These are phyloP conservation scores for Panulirus ornatus DNA, from an alignment of 1,140 invertebrate genomes.

Conservation along the genomic window DNA sequence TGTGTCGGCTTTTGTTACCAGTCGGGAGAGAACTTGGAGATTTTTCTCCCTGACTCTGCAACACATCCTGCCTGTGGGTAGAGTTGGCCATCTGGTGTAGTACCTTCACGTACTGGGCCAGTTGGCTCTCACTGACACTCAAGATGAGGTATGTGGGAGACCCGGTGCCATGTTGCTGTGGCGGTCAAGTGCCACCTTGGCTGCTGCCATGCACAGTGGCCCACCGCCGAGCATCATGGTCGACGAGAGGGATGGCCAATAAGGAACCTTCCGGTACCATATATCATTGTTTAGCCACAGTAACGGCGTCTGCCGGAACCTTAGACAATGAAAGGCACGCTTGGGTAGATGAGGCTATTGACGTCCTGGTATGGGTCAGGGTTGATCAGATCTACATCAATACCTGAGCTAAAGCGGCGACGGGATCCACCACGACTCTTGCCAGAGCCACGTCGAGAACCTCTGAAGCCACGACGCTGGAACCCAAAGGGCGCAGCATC, in stretches of 20 bases:
- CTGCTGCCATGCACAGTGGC: no score
- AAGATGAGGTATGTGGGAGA: constrained; percentile 8
- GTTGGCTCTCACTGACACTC: background rate
- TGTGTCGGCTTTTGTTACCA: background rate
- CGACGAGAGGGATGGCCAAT: no score
- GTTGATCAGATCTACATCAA: no score
- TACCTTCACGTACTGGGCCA: background rate
- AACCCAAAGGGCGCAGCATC: background rate
- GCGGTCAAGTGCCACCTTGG: background rate
- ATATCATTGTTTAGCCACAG: no score
- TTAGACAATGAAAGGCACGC: no score
- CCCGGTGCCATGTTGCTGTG: background rate
- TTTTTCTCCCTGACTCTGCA: constrained; percentile 6
- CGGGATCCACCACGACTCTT: background rate
- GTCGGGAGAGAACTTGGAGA: background rate
- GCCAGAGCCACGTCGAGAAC: background rate
- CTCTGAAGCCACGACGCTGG: background rate
- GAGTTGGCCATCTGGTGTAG: background rate
- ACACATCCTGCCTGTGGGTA: constrained; percentile 2
- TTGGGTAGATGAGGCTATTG: no score
- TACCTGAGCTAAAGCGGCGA: no score
- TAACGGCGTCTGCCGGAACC: no score
- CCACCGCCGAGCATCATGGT: no score
- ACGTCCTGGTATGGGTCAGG: constrained; percentile 9
- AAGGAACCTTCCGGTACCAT: no score